Percentiles rank a stretch among this genome's conserved stretches.
These are phyloP conservation scores for Atractosteus spatula DNA, from an alignment of 2,113 vertebrate genomes.

Conservation along the genomic window DNA sequence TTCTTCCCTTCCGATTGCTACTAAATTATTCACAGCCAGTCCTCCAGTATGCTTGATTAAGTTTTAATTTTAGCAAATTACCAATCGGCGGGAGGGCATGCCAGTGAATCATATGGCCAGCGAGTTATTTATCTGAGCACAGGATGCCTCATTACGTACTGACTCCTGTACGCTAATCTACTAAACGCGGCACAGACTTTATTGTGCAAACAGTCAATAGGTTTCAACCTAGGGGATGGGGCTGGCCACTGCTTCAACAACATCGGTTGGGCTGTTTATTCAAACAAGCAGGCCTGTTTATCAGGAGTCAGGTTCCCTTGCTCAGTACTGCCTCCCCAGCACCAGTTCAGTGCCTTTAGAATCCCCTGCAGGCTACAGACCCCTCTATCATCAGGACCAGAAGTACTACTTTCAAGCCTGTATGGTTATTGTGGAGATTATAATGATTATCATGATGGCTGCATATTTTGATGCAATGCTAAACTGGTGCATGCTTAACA, in stretches of 20 bases:
- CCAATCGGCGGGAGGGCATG: constrained; percentile 66
- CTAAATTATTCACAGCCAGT: constrained; percentile 81
- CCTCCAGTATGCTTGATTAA: constrained; percentile 81
- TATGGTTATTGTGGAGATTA: no score
- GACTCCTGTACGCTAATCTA: constrained; percentile 62
- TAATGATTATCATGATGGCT: no score
- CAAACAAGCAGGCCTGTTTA: constrained; percentile 3
- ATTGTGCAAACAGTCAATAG: constrained; percentile 55
- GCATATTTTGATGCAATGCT: no score
- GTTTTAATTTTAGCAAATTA: constrained; percentile 90
- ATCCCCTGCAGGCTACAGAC: constrained; percentile 6
- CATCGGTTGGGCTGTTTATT: background rate
- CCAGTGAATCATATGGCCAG: constrained; percentile 68
- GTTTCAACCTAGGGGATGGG: constrained; percentile 11
- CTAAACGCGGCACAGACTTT: constrained; percentile 58
- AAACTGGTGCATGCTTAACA: no score
- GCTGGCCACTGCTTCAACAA: background rate
- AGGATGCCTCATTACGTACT: constrained; percentile 49
- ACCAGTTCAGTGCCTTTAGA: constrained; percentile 12
- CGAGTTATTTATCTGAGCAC: constrained; percentile 73
- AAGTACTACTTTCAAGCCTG: no score
- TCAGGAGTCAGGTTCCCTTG: background rate
- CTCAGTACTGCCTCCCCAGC: no score
- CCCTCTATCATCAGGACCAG: no score
- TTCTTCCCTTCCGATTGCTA: constrained; percentile 41